Conservation (phyloP, 35 echinoderm and acorn worm species). For the Hemicentrotus pulcherrimus region DNA sequence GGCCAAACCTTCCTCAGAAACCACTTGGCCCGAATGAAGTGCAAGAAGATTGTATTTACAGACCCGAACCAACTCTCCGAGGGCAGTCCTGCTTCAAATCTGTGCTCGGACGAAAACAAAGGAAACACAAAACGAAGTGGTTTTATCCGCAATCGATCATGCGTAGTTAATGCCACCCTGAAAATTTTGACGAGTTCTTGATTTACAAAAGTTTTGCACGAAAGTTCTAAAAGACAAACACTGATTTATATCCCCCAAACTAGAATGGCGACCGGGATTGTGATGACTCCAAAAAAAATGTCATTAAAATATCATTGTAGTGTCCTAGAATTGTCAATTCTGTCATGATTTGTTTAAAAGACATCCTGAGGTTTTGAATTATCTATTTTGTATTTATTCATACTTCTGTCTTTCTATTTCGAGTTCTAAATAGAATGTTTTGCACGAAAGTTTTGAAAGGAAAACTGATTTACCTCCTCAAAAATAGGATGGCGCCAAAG, state of each 20-base stretch:
- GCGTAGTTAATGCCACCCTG: not conserved
- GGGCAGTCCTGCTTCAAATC: not conserved
- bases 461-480: too few species aligned
- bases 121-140: not conserved
- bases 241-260: not conserved
- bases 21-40: not conserved
- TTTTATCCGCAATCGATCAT: constrained; percentile 3
- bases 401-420: too few species aligned
- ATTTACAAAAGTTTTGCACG: not conserved
- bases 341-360: too few species aligned
- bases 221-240: not conserved
- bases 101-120: not conserved
- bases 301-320: not conserved
- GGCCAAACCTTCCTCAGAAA: not conserved
- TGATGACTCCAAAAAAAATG: not conserved
- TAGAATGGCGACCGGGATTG: not conserved
- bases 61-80: not conserved
- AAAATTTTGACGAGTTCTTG: not conserved
- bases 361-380: too few species aligned
- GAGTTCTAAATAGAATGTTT: too few species aligned
- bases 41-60: not conserved
- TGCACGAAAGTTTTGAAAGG: too few species aligned
- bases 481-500: too few species aligned
- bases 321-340: not conserved
- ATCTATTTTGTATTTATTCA: too few species aligned